phyloP scores from a whole-genome alignment of 1,140 invertebrate species.

The Rhyacophila brunnea region DNA sequence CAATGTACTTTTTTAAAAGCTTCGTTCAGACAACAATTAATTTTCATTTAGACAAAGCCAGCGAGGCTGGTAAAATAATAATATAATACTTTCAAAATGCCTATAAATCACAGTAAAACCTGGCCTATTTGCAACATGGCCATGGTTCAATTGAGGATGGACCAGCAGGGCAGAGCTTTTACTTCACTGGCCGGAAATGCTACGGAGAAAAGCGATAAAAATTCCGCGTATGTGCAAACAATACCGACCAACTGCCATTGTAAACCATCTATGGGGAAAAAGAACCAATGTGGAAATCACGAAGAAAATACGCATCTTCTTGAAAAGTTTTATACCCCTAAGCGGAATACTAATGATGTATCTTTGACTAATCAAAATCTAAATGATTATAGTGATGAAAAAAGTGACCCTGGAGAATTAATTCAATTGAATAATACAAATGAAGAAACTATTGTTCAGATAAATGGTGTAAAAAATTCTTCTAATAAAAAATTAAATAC shows the following conservation, averaged over 20 bases:
- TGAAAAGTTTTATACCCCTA: too few relatives aligned
- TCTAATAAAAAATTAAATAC: too few relatives aligned
- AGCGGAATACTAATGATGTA: neutral
- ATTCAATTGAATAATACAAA: too few relatives aligned
- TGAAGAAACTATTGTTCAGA: too few relatives aligned
- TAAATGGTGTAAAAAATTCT: too few relatives aligned
- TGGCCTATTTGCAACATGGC: slow-evolving; percentile 45
- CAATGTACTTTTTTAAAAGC: neutral
- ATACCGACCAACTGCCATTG: slow-evolving; percentile 11
- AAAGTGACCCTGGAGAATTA: too few relatives aligned
- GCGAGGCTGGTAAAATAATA: neutral
- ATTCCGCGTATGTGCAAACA: slow-evolving; percentile 13
- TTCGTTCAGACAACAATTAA: slow-evolving; percentile 5
- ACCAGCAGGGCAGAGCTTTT: slow-evolving; percentile 41
- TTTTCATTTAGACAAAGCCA: slow-evolving; percentile 9
- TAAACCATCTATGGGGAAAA: slow-evolving; percentile 7
- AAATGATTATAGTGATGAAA: too few relatives aligned
- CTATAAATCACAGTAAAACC: slow-evolving; percentile 46
- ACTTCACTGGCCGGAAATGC: slow-evolving; percentile 36
- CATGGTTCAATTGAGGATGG: slow-evolving; percentile 42
- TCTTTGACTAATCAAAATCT: neutral
- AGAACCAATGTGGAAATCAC: neutral
- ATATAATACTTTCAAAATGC: slow-evolving; percentile 38
- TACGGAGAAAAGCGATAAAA: slow-evolving; percentile 8
- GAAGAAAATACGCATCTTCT: slow-evolving; percentile 1